A percentile compares a stretch with the other conserved stretches of the same genome.
These are phyloP conservation scores for Alsophila aescularia DNA, from an alignment of 2,888 invertebrate genomes.

Conservation along the genomic window DNA sequence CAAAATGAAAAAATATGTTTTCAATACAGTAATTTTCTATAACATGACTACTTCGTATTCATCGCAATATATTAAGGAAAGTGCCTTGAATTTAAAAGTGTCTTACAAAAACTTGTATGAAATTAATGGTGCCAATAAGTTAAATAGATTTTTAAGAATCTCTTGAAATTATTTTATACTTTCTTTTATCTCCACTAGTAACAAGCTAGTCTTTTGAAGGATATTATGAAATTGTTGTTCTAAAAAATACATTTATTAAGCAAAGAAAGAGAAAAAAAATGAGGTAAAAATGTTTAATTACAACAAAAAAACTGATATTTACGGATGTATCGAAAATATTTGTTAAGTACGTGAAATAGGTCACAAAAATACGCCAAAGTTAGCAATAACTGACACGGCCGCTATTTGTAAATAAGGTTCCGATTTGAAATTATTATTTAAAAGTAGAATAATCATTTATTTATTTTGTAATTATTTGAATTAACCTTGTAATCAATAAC, in stretches of 20 bases:
- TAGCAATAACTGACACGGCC: conserved; percentile 50
- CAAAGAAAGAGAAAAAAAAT: conserved; percentile 13
- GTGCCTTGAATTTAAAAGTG: conserved; percentile 51
- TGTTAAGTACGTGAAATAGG: neutral
- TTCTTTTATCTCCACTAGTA: conserved; percentile 64
- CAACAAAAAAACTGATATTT: neutral
- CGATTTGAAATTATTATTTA: neutral
- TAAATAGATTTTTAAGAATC: conserved; percentile 61
- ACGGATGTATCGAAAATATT: neutral
- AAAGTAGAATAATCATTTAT: conserved; percentile 13
- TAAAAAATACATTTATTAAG: too few relatives aligned
- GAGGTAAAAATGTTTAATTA: conserved; percentile 46
- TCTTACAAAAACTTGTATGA: conserved; percentile 35
- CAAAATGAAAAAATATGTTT: neutral
- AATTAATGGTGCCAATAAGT: conserved; percentile 59
- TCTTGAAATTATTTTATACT: conserved; percentile 49
- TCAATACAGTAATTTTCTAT: conserved; percentile 19
- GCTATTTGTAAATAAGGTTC: conserved; percentile 5
- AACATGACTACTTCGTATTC: neutral
- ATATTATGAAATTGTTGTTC: neutral
- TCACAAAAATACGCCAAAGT: conserved; percentile 72
- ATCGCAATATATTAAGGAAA: conserved; percentile 13
- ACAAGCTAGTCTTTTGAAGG: conserved; percentile 50
- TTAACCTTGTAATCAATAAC: conserved; percentile 18
- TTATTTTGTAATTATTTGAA: conserved; percentile 17